Conservation (phyloP, 64 coral and sea anemone species). For the Montipora cactus region DNA sequence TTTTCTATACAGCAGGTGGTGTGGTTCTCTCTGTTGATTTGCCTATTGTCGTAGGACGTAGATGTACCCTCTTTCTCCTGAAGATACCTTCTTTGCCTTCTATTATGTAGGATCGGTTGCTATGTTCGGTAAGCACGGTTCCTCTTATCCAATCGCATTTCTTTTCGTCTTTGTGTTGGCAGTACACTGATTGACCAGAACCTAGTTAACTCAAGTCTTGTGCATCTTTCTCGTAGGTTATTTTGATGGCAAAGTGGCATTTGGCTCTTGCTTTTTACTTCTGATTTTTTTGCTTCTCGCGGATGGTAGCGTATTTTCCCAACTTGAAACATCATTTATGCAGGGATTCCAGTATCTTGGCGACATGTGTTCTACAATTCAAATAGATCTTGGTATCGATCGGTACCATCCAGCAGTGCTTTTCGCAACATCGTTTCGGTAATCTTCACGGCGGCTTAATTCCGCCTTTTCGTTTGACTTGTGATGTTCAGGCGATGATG, state of each 20-base stretch:
- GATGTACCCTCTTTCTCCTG: slow-evolving; percentile 26
- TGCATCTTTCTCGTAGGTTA: neutral
- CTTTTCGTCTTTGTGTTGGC: slow-evolving; percentile 27
- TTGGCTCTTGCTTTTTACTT: neutral
- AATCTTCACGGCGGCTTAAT: slow-evolving; percentile 19
- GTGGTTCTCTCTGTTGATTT: neutral
- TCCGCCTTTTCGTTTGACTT: slow-evolving; percentile 61
- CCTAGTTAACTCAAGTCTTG: neutral
- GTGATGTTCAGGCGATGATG: slow-evolving; percentile 34
- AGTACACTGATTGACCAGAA: slow-evolving; percentile 10
- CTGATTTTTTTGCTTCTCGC: neutral
- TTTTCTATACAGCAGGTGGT: neutral
- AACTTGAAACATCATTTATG: slow-evolving; percentile 44
- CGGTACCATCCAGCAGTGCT: slow-evolving; percentile 5
- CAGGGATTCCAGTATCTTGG: slow-evolving; percentile 43
- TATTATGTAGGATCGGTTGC: slow-evolving; percentile 9
- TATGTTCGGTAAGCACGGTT: neutral
- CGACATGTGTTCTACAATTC: slow-evolving; percentile 49
- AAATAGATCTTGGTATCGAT: slow-evolving; percentile 30
- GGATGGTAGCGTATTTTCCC: slow-evolving; percentile 15
- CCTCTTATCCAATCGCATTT: slow-evolving; percentile 7
- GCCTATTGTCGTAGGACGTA: slow-evolving; percentile 4
- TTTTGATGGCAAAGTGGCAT: slow-evolving; percentile 6
- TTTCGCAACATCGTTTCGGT: slow-evolving; percentile 40
- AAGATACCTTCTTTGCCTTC: neutral